Base-by-base conservation (phyloP, 2,113 vertebrate genomes). In the Chiloscyllium plagiosum region DNA sequence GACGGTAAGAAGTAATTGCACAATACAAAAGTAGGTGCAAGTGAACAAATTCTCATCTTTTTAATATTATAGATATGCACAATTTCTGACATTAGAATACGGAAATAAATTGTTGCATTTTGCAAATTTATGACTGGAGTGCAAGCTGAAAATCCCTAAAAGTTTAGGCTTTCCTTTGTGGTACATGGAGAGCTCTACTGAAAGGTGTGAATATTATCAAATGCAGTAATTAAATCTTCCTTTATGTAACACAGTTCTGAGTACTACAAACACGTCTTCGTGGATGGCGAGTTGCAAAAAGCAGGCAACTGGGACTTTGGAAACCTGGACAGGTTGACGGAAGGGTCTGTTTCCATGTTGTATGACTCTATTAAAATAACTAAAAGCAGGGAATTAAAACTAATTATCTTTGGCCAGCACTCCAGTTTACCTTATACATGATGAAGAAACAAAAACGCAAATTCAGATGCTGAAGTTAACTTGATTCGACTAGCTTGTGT, bases 1-100 rank as follows among this genome's bases (percentile, higher is more conserved):
- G 96, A 98, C 98, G 98, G 99, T 99, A 96, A 97, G 69, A 22
- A 0, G 24, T 52, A 12, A 78, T 52, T 96, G 50, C 72, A 50
- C 13, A 52, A 72, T 17, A 95, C 68, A 69, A 90, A 90, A 22
- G 10, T 24, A 37, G 26, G 50, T 52, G 50, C 47, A 56, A 89
- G 29, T 37, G 65, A 69, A 69, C 8, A 90, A 90, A 65, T 61
- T n/a, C 3, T 29, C 87, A 33, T 13, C 56, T 86, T 22, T 37
- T 83, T 83, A 33, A 94, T 47, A 94, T 93, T 37, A 93, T 2
- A 66, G 37, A 37, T 56, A 52, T 89, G 26, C 86, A 29, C 50
- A 65, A 26, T 69, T 94, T 52, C 85, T 12, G 65, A 94, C 65
- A 24, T 42, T 68, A 94, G 33, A 94, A 7, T 94, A n/a, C 26